Evolutionary conservation across 2,797 vertebrate species (phyloP).

Genomic region (Thamnophis elegans): DNA sequence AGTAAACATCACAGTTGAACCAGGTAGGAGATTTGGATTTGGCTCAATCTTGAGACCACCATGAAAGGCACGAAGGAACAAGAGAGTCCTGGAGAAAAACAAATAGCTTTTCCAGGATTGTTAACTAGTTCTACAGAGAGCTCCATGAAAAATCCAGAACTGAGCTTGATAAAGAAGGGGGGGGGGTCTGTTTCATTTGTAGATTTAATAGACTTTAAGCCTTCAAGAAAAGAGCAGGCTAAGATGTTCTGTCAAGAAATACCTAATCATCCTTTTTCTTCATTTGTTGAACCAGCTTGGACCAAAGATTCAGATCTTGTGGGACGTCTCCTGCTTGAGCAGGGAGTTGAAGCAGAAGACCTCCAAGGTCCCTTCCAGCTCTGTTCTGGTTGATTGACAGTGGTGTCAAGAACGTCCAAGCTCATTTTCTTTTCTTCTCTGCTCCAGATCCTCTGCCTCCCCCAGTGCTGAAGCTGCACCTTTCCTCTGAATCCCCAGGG

Average conservation of each 20-base stretch:
- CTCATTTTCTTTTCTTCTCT: not conserved
- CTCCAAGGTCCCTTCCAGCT: too few species aligned
- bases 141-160: not conserved
- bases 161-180: not conserved
- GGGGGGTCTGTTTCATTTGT: not conserved
- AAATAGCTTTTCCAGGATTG: not conserved
- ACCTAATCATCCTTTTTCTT: not conserved
- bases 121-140: not conserved
- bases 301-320: not conserved
- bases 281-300: not conserved
- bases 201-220: not conserved
- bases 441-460: not conserved
- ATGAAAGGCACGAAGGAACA: not conserved
- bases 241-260: not conserved
- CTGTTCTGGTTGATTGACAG: not conserved
- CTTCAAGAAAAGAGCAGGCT: not conserved
- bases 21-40: not conserved
- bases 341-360: too few species aligned
- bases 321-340: too few species aligned
- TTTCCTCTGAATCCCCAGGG: fast-evolving
- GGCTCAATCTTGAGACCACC: not conserved
- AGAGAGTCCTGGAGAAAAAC: not conserved
- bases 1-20: too few species aligned
- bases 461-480: not conserved
- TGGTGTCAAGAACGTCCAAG: not conserved